phyloP scores from a whole-genome alignment of 2,113 vertebrate species.

The Catharus minimus region DNA sequence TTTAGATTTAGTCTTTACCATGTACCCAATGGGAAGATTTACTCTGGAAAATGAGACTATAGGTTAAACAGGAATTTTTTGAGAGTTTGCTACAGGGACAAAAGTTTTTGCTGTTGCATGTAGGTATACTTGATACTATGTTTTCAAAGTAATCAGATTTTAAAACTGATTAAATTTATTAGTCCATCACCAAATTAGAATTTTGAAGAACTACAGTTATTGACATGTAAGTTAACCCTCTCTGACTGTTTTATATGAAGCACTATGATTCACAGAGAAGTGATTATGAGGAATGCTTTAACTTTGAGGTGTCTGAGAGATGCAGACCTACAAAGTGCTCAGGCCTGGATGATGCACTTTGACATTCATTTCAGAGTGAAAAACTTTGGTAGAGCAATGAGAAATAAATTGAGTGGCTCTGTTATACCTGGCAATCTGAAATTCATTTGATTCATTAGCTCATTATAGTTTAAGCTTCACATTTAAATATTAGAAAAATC shows the following conservation, averaged over 20 bases:
- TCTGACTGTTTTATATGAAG: neutral
- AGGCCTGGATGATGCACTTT: neutral
- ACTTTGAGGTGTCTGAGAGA: neutral
- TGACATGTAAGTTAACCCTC: neutral
- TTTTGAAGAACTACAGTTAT: neutral
- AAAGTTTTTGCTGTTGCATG: neutral
- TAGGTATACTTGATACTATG: neutral
- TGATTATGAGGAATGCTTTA: neutral
- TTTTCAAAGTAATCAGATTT: neutral
- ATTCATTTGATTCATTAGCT: neutral
- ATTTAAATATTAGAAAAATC: constrained; percentile 49
- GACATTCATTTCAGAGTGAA: neutral
- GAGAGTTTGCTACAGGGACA: neutral
- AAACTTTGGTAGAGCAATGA: neutral
- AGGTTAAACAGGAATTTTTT: neutral
- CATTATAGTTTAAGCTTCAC: neutral
- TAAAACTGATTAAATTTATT: neutral
- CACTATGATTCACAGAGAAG: neutral
- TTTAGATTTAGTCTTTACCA: constrained; percentile 51
- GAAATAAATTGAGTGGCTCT: constrained; percentile 14
- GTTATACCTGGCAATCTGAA: constrained; percentile 3
- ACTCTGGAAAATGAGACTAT: neutral
- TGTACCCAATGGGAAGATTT: constrained; percentile 11
- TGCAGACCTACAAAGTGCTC: neutral
- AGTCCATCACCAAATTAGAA: neutral